Conservation (phyloP, 2,888 invertebrate genomes). For the Galerucella calmariensis region DNA sequence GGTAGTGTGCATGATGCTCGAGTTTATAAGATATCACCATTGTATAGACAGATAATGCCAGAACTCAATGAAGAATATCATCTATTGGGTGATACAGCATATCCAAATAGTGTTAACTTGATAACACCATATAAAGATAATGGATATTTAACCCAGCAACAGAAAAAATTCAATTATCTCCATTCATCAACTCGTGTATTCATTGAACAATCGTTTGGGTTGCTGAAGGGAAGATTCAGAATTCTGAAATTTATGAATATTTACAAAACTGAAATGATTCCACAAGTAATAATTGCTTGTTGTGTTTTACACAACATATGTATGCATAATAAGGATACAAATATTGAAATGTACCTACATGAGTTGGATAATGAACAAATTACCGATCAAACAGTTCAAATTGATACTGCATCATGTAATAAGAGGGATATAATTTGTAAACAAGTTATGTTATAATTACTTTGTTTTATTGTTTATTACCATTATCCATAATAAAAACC, state of each 20-base stretch:
- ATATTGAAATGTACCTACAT: slow-evolving; percentile 19
- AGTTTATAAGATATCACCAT: slow-evolving; percentile 28
- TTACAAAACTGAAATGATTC: background rate
- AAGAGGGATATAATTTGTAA: slow-evolving; percentile 25
- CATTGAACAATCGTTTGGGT: slow-evolving; percentile 22
- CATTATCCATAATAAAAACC: background rate
- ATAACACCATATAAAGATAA: slow-evolving; percentile 21
- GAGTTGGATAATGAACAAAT: slow-evolving; percentile 22
- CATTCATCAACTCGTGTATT: slow-evolving; percentile 14
- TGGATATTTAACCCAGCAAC: slow-evolving; percentile 6
- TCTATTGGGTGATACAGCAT: slow-evolving; percentile 10
- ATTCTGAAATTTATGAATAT: slow-evolving; percentile 5
- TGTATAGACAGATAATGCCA: slow-evolving; percentile 26
- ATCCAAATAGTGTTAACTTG: background rate
- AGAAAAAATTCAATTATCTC: background rate
- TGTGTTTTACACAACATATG: background rate
- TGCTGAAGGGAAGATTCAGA: slow-evolving; percentile 12
- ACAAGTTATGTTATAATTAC: slow-evolving; percentile 16
- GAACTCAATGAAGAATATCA: slow-evolving; percentile 18
- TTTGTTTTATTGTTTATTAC: background rate
- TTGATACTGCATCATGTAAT: slow-evolving; percentile 12
- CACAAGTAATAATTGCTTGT: background rate
- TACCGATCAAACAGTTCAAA: slow-evolving; percentile 14
- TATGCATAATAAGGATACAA: background rate
- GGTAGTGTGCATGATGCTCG: slow-evolving; percentile 31